Evolutionary conservation across 2,888 invertebrate genomes (phyloP).

Genomic region (Blastobasis lacticolella): DNA sequence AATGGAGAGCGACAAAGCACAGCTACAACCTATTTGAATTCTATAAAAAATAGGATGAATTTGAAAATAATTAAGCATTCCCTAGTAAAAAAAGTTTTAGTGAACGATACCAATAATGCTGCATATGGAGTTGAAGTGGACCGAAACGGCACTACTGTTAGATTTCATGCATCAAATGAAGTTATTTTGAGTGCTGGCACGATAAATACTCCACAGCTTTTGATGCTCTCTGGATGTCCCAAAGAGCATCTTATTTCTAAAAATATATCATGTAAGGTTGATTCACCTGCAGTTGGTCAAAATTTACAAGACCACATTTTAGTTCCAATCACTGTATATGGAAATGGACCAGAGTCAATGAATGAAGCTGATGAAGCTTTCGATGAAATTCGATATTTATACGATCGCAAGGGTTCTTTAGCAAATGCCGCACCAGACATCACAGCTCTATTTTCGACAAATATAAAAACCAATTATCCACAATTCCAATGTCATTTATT

Average conservation of each 20-base stretch:
- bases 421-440: slow-evolving; percentile 17
- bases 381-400: slow-evolving; percentile 58
- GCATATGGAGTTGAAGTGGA: slow-evolving; percentile 50
- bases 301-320: slow-evolving; percentile 71
- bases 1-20: slow-evolving; percentile 62
- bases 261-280: slow-evolving; percentile 40
- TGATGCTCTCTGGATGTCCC: slow-evolving; percentile 70
- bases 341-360: slow-evolving; percentile 28
- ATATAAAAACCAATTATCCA: not conserved
- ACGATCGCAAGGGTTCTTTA: slow-evolving; percentile 63
- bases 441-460: no score
- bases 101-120: slow-evolving; percentile 44
- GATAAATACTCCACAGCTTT: slow-evolving; percentile 63
- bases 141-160: slow-evolving; percentile 19
- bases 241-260: slow-evolving; percentile 39
- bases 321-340: slow-evolving; percentile 45
- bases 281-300: slow-evolving; percentile 62
- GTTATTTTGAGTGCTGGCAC: slow-evolving; percentile 63
- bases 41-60: slow-evolving; percentile 31
- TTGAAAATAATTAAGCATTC: slow-evolving; percentile 56
- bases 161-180: slow-evolving; percentile 43
- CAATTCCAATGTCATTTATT: not conserved
- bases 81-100: slow-evolving; percentile 60
- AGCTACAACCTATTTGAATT: slow-evolving; percentile 55
- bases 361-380: slow-evolving; percentile 27